Conservation (phyloP, 2,888 invertebrate species). For the Apamea monoglypha region DNA sequence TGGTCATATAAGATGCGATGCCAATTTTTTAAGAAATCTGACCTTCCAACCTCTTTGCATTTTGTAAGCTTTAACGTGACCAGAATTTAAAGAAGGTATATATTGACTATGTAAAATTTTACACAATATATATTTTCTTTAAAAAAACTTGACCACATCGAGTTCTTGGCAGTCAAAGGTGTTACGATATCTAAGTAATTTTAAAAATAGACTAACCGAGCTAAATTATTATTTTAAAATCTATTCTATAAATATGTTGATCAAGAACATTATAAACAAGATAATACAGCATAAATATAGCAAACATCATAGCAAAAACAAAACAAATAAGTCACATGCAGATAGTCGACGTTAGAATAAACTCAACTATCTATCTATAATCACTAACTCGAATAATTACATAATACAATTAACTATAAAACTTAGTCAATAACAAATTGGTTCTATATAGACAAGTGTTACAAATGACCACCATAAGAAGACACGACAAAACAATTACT, state of each 20-base stretch:
- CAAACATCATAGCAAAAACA: conserved; percentile 33
- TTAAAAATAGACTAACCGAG: not conserved
- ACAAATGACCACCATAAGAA: conserved; percentile 28
- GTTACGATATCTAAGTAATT: not conserved
- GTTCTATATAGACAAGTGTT: conserved; percentile 59
- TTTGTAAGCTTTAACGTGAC: conserved; percentile 3
- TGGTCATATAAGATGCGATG: not conserved
- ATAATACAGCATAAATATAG: conserved; percentile 12
- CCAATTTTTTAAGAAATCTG: not conserved
- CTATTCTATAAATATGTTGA: not conserved
- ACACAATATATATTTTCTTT: not conserved
- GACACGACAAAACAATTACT: conserved; percentile 19
- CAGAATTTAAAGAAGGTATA: not conserved
- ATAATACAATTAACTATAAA: conserved; percentile 29
- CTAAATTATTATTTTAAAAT: not conserved
- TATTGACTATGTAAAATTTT: too few relatives aligned
- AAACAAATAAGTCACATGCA: conserved; percentile 16
- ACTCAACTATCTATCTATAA: not conserved
- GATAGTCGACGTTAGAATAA: not conserved
- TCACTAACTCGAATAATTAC: conserved; percentile 25
- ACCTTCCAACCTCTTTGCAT: not conserved
- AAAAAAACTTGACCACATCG: not conserved
- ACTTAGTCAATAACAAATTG: conserved; percentile 28
- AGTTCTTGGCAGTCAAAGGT: not conserved
- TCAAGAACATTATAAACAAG: conserved; percentile 11